Evolutionary conservation across 2,888 invertebrate species (phyloP).

Genomic region (Baccha elongata): DNA sequence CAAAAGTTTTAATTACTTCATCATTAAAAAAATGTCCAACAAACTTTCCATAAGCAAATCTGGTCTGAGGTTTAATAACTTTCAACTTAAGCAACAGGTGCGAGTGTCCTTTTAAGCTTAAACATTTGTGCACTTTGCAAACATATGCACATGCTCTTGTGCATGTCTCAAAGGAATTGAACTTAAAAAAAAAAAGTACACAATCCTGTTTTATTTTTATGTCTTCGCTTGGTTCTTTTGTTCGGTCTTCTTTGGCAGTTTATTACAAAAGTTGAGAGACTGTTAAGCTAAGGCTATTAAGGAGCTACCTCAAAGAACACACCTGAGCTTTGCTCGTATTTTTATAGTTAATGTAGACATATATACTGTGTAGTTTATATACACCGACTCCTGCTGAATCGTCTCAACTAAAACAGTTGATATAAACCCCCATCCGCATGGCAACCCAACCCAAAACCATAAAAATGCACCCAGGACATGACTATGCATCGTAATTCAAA

Average conservation of each 20-base stretch:
- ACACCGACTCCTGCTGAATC: neutral
- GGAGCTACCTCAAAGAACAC: conserved; percentile 32
- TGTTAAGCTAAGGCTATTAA: conserved; percentile 57
- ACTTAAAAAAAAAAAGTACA: conserved; percentile 5
- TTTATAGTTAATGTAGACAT: neutral
- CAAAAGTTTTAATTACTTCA: too few relatives aligned
- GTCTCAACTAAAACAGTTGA: conserved; percentile 5
- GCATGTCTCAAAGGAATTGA: conserved; percentile 59
- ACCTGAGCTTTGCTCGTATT: conserved; percentile 56
- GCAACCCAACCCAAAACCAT: conserved; percentile 1
- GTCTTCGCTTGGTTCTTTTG: conserved; percentile 1
- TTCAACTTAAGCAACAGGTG: conserved; percentile 52
- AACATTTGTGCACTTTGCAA: conserved; percentile 42
- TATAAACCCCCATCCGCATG: conserved; percentile 17
- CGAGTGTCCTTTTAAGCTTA: conserved; percentile 37
- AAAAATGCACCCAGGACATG: conserved; percentile 59
- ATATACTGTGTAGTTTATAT: neutral
- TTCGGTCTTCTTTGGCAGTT: conserved; percentile 3
- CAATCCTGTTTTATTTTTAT: neutral
- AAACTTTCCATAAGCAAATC: conserved; percentile 6
- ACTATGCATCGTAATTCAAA: conserved; percentile 64
- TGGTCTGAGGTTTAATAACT: neutral
- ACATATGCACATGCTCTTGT: conserved; percentile 54
- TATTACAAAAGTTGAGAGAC: conserved; percentile 46
- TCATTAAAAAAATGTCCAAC: neutral